Conservation (phyloP, 2,888 invertebrate genomes). For the Coelopa pilipes region DNA sequence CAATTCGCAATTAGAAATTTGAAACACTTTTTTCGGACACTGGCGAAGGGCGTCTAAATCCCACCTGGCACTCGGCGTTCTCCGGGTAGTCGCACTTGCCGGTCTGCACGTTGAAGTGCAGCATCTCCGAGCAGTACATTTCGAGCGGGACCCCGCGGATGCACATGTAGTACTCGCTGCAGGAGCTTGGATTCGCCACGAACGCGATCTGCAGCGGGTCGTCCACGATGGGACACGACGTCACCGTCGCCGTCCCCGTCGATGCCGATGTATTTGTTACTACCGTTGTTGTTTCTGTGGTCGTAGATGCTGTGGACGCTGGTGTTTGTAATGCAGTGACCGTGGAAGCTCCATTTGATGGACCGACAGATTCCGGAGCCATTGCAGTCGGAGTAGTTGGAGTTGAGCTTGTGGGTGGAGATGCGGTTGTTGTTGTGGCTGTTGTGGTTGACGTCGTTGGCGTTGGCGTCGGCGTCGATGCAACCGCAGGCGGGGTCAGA, state of each 20-base stretch:
- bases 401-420: slow-evolving; percentile 29
- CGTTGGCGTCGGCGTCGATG: too few relatives aligned
- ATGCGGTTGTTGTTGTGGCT: slow-evolving; percentile 15
- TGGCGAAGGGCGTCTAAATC: slow-evolving; percentile 22
- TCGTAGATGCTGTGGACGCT: slow-evolving; percentile 11
- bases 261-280: background rate
- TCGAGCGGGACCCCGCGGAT: slow-evolving; percentile 52
- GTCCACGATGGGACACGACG: slow-evolving; percentile 52
- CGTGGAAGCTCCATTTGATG: background rate
- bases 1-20: too few relatives aligned
- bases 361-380: background rate
- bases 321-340: background rate
- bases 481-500: too few relatives aligned
- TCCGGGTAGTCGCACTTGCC: slow-evolving; percentile 59
- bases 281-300: background rate
- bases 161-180: slow-evolving; percentile 60
- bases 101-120: slow-evolving; percentile 56
- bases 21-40: too few relatives aligned
- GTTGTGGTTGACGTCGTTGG: slow-evolving; percentile 11
- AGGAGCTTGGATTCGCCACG: slow-evolving; percentile 53
- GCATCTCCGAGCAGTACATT: slow-evolving; percentile 56
- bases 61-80: slow-evolving; percentile 56
- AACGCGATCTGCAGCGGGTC: slow-evolving; percentile 52
- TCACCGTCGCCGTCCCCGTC: background rate
- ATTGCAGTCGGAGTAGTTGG: background rate